Evolutionary conservation across 2,797 vertebrate genomes (phyloP), one percentile per base, ranked within the genome.

Genomic region (Gymnoscopelus braueri): DNA sequence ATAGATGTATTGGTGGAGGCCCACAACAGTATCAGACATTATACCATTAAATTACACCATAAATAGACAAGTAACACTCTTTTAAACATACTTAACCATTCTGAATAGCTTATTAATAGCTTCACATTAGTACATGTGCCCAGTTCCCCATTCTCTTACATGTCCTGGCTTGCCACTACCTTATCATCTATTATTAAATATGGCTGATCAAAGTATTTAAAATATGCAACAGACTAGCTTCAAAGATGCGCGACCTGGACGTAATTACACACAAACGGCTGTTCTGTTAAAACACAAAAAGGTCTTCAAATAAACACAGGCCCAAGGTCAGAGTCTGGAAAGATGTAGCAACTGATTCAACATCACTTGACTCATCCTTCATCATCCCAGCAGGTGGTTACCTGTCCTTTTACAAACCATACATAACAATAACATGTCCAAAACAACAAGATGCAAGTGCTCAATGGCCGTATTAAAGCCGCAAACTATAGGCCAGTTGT

Each of bases 111-210:
- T 2, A 3, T 51, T 2, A 63, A 53, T 8, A 9, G 14, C 3
- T 3, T 10, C 39, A 26, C 2, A 6, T 13, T 67, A 5, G 2
- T 47, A 3, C 44, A 26, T 6, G 6, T 12, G 51, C 10, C 10
- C 13, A 24, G 58, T 32, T 10, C 14, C 58, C 29, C 50, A 0
- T 49, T 35, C 14, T 77, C 32, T 11, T 2, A 47, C 70, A 24
- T 69, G 76, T 61, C 53, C 57, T 5, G 55, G 74, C 78, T 48
- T 80, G 79, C 39, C 53, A 23, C 3, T 8, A 54, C 23, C 60
- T 52, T 47, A 9, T 64, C 48, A n/a, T 59, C 11, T 35, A 12
- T 11, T 32, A 19, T 14, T 63, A 39, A 26, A 13, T 19, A 58
- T 0, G 9, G 23, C 10, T 35, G 32, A 35, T 5, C 32, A 35